These are phyloP conservation scores for Heliconius ismenius DNA, from an alignment of 2,888 invertebrate species.

Conservation along the genomic window DNA sequence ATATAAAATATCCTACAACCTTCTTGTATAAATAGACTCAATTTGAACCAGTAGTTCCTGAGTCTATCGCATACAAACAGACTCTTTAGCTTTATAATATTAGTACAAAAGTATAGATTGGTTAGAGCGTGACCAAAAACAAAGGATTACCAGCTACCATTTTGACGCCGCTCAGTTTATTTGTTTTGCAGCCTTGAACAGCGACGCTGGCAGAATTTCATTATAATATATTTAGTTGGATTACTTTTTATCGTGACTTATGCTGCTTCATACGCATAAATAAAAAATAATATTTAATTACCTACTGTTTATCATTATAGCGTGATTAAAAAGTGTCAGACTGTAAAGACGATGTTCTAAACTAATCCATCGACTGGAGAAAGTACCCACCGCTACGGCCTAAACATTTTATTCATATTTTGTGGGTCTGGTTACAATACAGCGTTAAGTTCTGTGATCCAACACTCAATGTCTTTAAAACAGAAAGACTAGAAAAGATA, in stretches of 20 bases:
- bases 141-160: slow-evolving; percentile 27
- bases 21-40: neutral
- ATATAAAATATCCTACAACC: no score
- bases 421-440: neutral
- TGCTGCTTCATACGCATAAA: neutral
- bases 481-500: neutral
- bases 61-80: neutral
- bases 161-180: slow-evolving; percentile 34
- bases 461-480: neutral
- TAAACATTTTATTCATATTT: no score
- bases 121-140: slow-evolving; percentile 24
- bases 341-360: no score
- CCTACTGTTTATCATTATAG: no score
- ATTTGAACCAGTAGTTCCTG: neutral
- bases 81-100: neutral
- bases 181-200: slow-evolving; percentile 42
- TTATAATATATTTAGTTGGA: slow-evolving; percentile 37
- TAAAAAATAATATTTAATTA: no score
- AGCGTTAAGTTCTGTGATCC: neutral
- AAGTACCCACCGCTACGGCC: no score
- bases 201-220: slow-evolving; percentile 32
- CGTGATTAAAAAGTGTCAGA: no score
- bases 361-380: no score
- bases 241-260: neutral
- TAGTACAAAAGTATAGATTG: neutral